Conservation (phyloP, 2,113 vertebrate species). For the Hydropotes inermis region DNA sequence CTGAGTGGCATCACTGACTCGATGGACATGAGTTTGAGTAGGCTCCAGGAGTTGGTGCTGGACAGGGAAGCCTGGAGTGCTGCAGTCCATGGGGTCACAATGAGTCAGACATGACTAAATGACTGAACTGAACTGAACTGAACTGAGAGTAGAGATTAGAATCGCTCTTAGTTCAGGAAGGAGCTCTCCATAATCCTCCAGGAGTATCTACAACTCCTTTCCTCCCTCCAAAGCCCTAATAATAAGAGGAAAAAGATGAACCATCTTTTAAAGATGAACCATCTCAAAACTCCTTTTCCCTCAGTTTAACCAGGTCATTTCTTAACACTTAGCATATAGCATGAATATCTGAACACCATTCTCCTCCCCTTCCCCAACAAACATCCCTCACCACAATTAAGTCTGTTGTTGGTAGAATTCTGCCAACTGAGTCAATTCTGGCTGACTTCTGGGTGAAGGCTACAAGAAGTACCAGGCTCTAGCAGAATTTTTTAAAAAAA, state of each 20-base stretch:
- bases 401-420: not conserved
- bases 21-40: too few relatives aligned
- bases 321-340: not conserved
- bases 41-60: too few relatives aligned
- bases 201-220: not conserved
- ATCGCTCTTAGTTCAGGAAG: not conserved
- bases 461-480: not conserved
- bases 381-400: not conserved
- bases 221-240: not conserved
- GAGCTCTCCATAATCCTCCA: not conserved
- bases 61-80: too few relatives aligned
- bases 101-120: too few relatives aligned
- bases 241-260: not conserved
- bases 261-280: not conserved
- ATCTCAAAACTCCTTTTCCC: not conserved
- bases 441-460: not conserved
- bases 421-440: not conserved
- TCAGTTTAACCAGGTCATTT: not conserved
- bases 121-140: not conserved
- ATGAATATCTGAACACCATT: not conserved
- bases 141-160: not conserved
- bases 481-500: not conserved
- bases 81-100: too few relatives aligned
- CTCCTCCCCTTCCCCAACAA: not conserved
- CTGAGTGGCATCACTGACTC: too few relatives aligned